phyloP scores from a whole-genome alignment of 2,797 vertebrate species.

The Catharus ustulatus region DNA sequence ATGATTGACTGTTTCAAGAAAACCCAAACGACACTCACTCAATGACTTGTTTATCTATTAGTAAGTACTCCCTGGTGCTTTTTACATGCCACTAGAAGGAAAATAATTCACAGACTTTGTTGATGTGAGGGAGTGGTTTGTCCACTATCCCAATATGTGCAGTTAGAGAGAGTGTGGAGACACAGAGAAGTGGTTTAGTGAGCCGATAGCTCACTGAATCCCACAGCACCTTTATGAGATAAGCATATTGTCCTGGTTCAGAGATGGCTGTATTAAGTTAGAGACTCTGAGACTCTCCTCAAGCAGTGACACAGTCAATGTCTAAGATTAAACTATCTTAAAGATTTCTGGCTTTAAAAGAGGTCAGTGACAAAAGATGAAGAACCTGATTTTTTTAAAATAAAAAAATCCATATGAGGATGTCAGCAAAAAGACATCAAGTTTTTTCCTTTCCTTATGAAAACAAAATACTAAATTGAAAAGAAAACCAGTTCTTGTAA shows the following conservation, averaged over 20 bases:
- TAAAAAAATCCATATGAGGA: not conserved
- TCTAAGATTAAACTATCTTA: not conserved
- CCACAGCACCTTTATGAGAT: not conserved
- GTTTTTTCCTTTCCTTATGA: not conserved
- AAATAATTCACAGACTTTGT: not conserved
- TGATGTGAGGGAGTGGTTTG: not conserved
- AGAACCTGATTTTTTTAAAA: not conserved
- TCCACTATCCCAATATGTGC: accelerated
- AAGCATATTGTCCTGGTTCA: not conserved
- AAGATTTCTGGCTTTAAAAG: not conserved
- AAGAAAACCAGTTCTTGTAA: not conserved
- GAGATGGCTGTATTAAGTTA: not conserved
- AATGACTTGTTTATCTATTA: not conserved
- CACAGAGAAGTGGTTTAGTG: not conserved
- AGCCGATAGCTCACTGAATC: not conserved
- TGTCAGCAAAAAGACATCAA: not conserved
- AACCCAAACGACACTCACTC: not conserved
- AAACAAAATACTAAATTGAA: not conserved
- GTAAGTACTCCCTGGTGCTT: not conserved
- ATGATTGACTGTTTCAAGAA: not conserved
- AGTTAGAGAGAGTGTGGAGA: not conserved
- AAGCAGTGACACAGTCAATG: not conserved
- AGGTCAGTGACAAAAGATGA: not conserved
- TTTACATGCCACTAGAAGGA: not conserved
- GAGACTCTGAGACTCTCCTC: not conserved